These are phyloP conservation scores for Epinotia nisella DNA, from an alignment of 2,888 invertebrate species.

Conservation along the genomic window DNA sequence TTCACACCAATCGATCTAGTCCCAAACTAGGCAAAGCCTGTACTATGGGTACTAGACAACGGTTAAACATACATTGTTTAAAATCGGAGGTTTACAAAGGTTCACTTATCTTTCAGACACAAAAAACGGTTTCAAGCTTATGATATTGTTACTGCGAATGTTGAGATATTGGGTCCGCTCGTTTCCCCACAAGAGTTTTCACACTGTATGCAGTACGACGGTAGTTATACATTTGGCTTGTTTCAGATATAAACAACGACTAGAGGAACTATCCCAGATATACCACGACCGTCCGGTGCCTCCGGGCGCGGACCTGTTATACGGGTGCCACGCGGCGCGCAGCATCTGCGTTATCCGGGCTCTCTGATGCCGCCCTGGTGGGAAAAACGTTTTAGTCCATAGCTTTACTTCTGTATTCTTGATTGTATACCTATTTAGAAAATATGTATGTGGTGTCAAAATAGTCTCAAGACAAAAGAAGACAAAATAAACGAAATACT, in stretches of 20 bases:
- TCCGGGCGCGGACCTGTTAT: slow-evolving; percentile 49
- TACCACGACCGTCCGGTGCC: slow-evolving; percentile 49
- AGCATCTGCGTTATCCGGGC: slow-evolving; percentile 48
- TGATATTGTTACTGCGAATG: no score
- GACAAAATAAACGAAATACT: background rate
- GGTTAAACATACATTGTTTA: no score
- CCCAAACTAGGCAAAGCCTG: no score
- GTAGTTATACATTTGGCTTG: no score
- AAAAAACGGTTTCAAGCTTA: no score
- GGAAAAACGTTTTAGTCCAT: slow-evolving; percentile 42
- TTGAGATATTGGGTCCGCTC: no score
- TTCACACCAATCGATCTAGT: no score
- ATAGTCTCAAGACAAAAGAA: slow-evolving; percentile 5
- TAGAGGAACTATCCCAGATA: slow-evolving; percentile 47
- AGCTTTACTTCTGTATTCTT: background rate
- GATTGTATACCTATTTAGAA: slow-evolving; percentile 4
- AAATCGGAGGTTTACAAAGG: no score
- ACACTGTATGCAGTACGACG: no score
- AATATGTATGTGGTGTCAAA: background rate
- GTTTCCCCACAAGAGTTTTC: no score
- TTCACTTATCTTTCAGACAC: no score
- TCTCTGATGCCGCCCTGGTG: slow-evolving; percentile 45
- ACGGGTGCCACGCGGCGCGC: slow-evolving; percentile 51
- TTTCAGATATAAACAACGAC: slow-evolving; percentile 43
- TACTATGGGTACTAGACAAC: no score